phyloP scores from a whole-genome alignment of 2,113 vertebrate species.

The Melanerpes aurifrons region DNA sequence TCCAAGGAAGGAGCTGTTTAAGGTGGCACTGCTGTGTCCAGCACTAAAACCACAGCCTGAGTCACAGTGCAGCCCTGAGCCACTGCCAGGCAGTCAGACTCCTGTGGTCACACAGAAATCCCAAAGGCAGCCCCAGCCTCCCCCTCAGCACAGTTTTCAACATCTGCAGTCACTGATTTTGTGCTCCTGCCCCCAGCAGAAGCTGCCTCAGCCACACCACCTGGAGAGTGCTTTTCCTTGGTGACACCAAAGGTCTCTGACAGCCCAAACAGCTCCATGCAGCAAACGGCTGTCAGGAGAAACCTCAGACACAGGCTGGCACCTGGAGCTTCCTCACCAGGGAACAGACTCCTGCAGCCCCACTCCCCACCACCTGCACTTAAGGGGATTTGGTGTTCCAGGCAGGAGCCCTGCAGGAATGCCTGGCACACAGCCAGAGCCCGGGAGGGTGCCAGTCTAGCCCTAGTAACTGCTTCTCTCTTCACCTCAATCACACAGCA shows the following conservation, averaged over 20 bases:
- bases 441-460: neutral
- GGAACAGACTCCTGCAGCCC: neutral
- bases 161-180: neutral
- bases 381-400: neutral
- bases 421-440: neutral
- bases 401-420: neutral
- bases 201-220: neutral
- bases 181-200: neutral
- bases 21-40: neutral
- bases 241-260: too few species aligned
- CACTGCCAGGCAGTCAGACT: neutral
- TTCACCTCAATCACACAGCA: neutral
- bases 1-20: neutral
- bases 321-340: neutral
- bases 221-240: too few species aligned
- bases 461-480: neutral
- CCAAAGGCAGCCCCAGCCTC: neutral
- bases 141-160: neutral
- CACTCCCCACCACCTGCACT: neutral
- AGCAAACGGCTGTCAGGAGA: rapidly evolving
- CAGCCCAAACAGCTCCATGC: too few species aligned
- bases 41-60: neutral
- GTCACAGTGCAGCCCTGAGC: neutral
- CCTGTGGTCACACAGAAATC: neutral
- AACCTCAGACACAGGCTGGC: neutral